phyloP scores from a whole-genome alignment of 2,113 vertebrate genomes.

The Neodontobutis hainanensis region DNA sequence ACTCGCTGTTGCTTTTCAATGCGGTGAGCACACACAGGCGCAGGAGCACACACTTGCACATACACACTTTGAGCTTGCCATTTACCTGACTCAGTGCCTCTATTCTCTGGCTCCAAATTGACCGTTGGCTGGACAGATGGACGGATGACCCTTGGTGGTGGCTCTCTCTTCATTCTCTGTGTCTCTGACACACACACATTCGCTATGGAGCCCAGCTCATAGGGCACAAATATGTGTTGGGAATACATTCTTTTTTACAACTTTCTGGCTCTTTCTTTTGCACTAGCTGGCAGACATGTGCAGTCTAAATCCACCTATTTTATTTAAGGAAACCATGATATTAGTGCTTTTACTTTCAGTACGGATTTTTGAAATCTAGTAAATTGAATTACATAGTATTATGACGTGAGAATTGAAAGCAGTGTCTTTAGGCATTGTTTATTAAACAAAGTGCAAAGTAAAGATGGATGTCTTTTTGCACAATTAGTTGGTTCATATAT shows the following conservation, averaged over 20 bases:
- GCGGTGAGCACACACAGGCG: constrained; percentile 7
- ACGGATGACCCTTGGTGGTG: constrained; percentile 63
- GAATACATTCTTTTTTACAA: constrained; percentile 21
- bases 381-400: too few relatives aligned
- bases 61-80: constrained; percentile 57
- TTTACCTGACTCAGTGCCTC: constrained; percentile 75
- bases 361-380: too few relatives aligned
- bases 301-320: too few relatives aligned
- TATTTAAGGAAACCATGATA: too few relatives aligned
- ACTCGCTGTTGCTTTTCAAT: constrained; percentile 61
- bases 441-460: too few relatives aligned
- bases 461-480: too few relatives aligned
- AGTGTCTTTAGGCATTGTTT: too few relatives aligned
- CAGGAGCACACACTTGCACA: constrained; percentile 24
- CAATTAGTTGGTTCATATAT: too few relatives aligned
- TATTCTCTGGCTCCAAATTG: constrained; percentile 72
- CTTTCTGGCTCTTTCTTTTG: constrained; percentile 1
- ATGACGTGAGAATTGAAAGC: too few relatives aligned
- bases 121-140: constrained; percentile 70
- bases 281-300: not conserved
- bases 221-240: constrained; percentile 31
- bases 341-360: too few relatives aligned
- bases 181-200: constrained; percentile 18
- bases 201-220: constrained; percentile 39
- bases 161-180: constrained; percentile 19